These are phyloP conservation scores for Peromyscus aztecus DNA, from an alignment of 2,797 vertebrate species.

Conservation along the genomic window DNA sequence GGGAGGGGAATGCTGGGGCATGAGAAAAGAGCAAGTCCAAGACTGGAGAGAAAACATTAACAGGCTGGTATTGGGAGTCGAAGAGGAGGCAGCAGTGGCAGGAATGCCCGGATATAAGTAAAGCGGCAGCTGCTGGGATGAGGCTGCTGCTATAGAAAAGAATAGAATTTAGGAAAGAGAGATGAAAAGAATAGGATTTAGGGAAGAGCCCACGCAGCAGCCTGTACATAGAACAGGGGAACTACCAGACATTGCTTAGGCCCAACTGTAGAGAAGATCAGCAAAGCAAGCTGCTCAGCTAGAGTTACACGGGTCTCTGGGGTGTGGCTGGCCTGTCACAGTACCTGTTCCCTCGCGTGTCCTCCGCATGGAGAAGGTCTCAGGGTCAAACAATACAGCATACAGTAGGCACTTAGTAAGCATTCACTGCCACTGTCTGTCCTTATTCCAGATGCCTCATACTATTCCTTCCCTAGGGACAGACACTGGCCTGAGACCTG, in stretches of 20 bases:
- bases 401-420: background rate
- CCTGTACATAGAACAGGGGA: background rate
- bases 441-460: background rate
- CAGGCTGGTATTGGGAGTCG: background rate
- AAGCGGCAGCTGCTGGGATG: background rate
- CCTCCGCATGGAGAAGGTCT: background rate
- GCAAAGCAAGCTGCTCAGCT: background rate
- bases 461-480: background rate
- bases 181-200: background rate
- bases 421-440: background rate
- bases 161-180: background rate
- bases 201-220: background rate
- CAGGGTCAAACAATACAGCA: background rate
- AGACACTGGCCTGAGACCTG: background rate
- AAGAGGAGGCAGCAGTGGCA: background rate
- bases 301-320: background rate
- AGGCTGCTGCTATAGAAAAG: background rate
- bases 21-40: background rate
- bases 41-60: background rate
- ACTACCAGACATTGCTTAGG: background rate
- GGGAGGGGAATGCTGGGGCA: background rate
- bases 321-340: background rate
- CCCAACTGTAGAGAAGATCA: background rate
- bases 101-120: background rate
- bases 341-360: background rate